Base-by-base conservation (phyloP, 2,797 vertebrate species). In the Anolis apletophallus region DNA sequence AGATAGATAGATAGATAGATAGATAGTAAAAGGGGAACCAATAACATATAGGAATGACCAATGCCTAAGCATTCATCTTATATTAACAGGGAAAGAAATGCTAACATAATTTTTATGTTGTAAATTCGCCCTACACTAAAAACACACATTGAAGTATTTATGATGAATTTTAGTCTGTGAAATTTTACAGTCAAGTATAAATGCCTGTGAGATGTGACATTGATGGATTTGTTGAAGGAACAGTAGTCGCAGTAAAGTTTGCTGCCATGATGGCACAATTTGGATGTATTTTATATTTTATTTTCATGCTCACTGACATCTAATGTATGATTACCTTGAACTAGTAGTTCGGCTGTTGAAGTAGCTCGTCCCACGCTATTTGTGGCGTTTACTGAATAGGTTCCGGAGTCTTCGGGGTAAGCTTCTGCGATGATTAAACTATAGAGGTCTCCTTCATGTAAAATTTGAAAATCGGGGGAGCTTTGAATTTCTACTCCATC, bases 401-500 rank as follows among this genome's bases (percentile, higher is more conserved):
- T 99, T 90, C 99, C 96, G 90, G 99, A 99, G 96, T 99, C 99
- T 97, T 99, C 98, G 57, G 98, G 98, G 94, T 99, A 99, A 79
- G 98, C 98, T 97, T 99, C 98, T 0, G 97, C 97, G 92, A 99
- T 99, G 94, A 99, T 95, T 97, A 99, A 97, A 96, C 98, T 98
- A 96, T 99, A 98, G 96, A 97, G 97, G 94, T 99, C 98, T 95
- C 97, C 98, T 87, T 99, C 98, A 94, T 98, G 98, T 90, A 97
- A 96, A 96, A 99, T 99, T 97, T 97, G 97, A 93, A 99, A 99
- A 98, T 99, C 98, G 68, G 97, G 95, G 72, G 99, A 99, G 97
- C 98, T 99, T 96, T 98, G 98, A 93, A 99, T 99, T 98, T 99
- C 99, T 16, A 98, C 98, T 97, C 99, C 98, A 57, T 99, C 99